Evolutionary conservation across 2,888 invertebrate species (phyloP).

Genomic region (Troides helena): DNA sequence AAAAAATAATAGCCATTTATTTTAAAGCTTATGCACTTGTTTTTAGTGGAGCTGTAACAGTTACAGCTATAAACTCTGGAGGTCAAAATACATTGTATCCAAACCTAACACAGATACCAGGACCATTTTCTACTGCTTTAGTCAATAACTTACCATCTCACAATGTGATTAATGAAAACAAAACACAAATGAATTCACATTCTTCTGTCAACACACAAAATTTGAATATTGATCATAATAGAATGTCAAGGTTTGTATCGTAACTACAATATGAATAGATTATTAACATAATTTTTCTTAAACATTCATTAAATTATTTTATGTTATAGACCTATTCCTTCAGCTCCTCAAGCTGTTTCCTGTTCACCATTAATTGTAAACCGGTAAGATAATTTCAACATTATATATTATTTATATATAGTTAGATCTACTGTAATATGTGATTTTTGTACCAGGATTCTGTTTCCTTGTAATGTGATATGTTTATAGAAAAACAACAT

Average conservation of each 20-base stretch:
- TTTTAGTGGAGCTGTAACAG: not conserved
- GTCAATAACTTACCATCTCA: not conserved
- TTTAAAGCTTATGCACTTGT: not conserved
- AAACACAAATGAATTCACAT: not conserved
- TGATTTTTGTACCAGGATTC: too few species aligned
- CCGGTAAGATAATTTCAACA: constrained; percentile 3
- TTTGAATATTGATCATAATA: not conserved
- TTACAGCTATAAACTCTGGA: not conserved
- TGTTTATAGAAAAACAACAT: too few species aligned
- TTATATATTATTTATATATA: too few species aligned
- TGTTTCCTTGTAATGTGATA: too few species aligned
- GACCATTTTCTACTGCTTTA: not conserved
- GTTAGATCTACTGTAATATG: too few species aligned
- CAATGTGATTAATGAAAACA: not conserved
- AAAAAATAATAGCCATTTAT: not conserved
- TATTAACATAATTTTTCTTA: not conserved
- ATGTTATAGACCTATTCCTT: not conserved
- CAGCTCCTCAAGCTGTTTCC: not conserved
- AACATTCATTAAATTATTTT: not conserved
- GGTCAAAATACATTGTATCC: constrained; percentile 9
- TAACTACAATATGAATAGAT: not conserved
- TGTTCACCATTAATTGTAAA: not conserved
- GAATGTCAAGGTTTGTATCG: not conserved
- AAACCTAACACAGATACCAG: not conserved
- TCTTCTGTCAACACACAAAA: not conserved